Evolutionary conservation across 2,113 vertebrate genomes (phyloP).

Genomic region (human (Homo sapiens)): DNA sequence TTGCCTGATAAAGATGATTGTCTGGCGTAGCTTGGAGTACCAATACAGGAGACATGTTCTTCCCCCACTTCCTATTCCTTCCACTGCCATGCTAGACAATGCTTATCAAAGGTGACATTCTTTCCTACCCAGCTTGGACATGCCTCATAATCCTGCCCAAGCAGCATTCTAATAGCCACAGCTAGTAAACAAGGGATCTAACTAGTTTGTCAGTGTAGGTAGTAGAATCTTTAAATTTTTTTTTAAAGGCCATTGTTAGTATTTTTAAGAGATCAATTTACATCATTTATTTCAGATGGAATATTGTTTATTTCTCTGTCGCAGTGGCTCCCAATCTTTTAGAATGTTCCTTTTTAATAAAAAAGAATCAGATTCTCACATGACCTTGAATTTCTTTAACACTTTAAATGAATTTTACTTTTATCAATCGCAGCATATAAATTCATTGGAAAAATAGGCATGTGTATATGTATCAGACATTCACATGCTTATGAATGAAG

Average conservation of each 20-base stretch:
- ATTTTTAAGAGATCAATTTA: constrained; percentile 4
- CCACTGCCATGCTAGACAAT: background rate
- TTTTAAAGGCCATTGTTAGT: background rate
- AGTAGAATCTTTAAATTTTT: constrained; percentile 3
- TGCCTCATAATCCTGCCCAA: background rate
- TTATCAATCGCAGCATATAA: background rate
- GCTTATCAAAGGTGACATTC: background rate
- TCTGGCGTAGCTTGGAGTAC: background rate
- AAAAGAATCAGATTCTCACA: background rate
- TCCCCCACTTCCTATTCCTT: background rate
- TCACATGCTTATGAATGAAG: constrained; percentile 6
- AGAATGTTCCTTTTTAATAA: constrained; percentile 42
- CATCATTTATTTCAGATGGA: constrained; percentile 35
- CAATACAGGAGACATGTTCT: background rate
- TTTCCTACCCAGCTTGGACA: background rate
- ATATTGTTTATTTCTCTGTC: constrained; percentile 23
- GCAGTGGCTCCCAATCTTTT: background rate
- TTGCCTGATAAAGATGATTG: background rate
- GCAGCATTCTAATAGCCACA: background rate
- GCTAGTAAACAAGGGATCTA: background rate
- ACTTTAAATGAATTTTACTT: constrained; percentile 17
- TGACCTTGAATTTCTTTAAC: background rate
- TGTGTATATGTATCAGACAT: background rate
- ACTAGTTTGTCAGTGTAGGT: background rate
- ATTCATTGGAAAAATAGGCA: background rate